Evolutionary conservation across 2,888 invertebrate genomes (phyloP).

Genomic region (Zeuzera pyrina): DNA sequence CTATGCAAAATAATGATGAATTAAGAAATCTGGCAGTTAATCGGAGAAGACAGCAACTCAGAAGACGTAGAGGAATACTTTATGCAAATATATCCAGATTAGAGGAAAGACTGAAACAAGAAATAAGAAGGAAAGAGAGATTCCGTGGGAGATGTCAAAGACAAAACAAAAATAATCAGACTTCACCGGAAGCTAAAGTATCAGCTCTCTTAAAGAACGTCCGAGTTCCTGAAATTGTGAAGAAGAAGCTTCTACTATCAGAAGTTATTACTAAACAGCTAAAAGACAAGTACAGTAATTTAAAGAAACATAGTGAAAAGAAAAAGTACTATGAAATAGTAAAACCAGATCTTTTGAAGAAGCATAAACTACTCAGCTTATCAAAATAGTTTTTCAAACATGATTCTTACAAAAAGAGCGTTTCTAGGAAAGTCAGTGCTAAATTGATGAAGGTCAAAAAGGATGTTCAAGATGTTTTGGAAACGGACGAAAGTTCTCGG

Average conservation of each 20-base stretch:
- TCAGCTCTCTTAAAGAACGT: slow-evolving; percentile 11
- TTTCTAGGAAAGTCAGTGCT: slow-evolving; percentile 8
- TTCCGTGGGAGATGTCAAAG: slow-evolving; percentile 10
- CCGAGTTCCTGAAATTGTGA: slow-evolving; percentile 10
- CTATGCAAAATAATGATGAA: slow-evolving; percentile 9
- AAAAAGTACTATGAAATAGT: slow-evolving; percentile 11
- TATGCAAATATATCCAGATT: slow-evolving; percentile 12
- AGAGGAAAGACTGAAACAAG: slow-evolving; percentile 10
- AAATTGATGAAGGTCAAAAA: slow-evolving; percentile 10
- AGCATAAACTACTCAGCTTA: slow-evolving; percentile 10
- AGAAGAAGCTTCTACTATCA: slow-evolving; percentile 9
- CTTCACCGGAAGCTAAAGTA: slow-evolving; percentile 8
- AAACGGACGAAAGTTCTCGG: slow-evolving; percentile 16
- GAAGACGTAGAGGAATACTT: slow-evolving; percentile 13
- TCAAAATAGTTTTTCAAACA: slow-evolving; percentile 8
- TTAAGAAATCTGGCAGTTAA: slow-evolving; percentile 5
- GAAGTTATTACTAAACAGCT: too few species aligned
- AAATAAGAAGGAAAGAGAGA: slow-evolving; percentile 12
- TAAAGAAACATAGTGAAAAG: too few species aligned
- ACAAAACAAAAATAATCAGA: slow-evolving; percentile 7
- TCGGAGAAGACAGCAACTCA: slow-evolving; percentile 10
- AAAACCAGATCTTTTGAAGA: slow-evolving; percentile 11
- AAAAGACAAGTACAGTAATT: too few species aligned
- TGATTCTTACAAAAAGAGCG: slow-evolving; percentile 4
- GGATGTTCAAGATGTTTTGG: slow-evolving; percentile 14